phyloP scores from a whole-genome alignment of 2,797 vertebrate genomes.

The Natrix natrix region DNA sequence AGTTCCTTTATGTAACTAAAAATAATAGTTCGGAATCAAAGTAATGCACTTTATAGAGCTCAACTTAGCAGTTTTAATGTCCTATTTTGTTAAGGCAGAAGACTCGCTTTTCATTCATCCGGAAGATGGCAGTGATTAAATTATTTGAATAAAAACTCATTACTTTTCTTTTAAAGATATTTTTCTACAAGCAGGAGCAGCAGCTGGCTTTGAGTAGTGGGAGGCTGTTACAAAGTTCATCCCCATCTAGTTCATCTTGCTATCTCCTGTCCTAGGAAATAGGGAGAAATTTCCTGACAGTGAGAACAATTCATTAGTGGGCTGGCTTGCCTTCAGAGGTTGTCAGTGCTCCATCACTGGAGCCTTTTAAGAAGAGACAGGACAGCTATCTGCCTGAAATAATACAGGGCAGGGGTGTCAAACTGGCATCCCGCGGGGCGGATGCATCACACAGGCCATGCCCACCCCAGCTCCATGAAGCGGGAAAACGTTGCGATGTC shows the following conservation, averaged over 20 bases:
- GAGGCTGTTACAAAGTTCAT: background rate
- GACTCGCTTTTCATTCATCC: slow-evolving; percentile 5
- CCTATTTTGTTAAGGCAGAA: slow-evolving; percentile 30
- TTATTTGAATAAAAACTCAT: background rate
- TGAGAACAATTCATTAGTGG: background rate
- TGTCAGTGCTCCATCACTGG: background rate
- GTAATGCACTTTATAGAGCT: slow-evolving; percentile 61
- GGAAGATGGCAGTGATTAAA: background rate
- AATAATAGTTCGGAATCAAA: slow-evolving; percentile 63
- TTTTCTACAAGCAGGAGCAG: background rate
- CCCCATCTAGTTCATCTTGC: background rate
- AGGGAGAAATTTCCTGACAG: background rate
- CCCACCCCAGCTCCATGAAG: no score
- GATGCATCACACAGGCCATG: no score
- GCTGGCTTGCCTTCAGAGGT: background rate
- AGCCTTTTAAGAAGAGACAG: background rate
- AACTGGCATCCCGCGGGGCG: no score
- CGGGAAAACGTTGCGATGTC: no score
- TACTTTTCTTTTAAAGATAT: accelerated
- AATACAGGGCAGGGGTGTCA: background rate
- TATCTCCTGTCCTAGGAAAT: background rate
- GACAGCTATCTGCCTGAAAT: background rate
- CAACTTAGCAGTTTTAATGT: slow-evolving; percentile 38
- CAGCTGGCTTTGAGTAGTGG: background rate
- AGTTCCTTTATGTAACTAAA: slow-evolving; percentile 68